These are phyloP conservation scores for Intellagama lesueurii DNA, from an alignment of 2,797 vertebrate genomes.

Conservation along the genomic window DNA sequence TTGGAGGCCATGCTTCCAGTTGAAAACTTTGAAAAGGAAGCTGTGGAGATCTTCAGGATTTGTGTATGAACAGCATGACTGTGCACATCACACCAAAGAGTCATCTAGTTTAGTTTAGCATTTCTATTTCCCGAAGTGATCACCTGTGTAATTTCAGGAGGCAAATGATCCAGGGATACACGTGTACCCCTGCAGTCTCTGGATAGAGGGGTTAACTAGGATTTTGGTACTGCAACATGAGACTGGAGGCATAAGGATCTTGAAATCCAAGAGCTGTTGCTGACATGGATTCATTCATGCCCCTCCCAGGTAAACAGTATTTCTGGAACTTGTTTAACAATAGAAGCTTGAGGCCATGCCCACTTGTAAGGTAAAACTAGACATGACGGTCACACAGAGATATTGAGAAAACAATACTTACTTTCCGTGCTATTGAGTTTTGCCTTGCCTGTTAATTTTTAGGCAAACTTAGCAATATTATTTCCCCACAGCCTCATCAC, in stretches of 20 bases:
- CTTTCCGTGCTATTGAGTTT: neutral
- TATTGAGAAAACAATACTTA: neutral
- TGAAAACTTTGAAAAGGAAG: neutral
- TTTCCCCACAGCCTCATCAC: neutral
- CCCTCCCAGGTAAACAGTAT: too few relatives aligned
- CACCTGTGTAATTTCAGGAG: neutral
- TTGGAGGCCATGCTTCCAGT: neutral
- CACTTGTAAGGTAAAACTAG: neutral
- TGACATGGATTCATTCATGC: neutral
- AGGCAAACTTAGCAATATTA: neutral
- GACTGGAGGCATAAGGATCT: too few relatives aligned
- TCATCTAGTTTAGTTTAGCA: neutral
- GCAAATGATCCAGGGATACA: neutral
- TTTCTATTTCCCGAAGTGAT: neutral
- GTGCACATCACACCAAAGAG: neutral
- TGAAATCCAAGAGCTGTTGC: neutral
- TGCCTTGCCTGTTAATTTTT: neutral
- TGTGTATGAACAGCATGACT: neutral
- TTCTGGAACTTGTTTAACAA: neutral
- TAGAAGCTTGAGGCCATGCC: neutral
- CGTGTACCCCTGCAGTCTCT: too few relatives aligned
- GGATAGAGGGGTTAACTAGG: too few relatives aligned
- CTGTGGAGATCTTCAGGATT: neutral
- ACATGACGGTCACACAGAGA: neutral
- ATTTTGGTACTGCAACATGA: neutral